Conservation (phyloP, 2,113 vertebrate genomes). For the Myiozetetes cayanensis region DNA sequence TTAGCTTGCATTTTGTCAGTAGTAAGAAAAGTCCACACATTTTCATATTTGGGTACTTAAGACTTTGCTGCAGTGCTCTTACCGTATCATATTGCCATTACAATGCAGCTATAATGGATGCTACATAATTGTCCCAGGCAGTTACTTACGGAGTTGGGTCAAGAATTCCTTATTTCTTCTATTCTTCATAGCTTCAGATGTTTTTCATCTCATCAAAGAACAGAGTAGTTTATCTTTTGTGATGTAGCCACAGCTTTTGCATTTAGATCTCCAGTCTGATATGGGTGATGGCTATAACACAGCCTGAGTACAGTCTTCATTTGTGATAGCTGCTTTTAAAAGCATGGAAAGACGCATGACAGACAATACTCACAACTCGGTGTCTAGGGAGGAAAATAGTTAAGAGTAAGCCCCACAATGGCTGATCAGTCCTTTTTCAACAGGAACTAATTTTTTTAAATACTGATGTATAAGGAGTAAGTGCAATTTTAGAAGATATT, state of each 20-base stretch:
- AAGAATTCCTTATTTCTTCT: not conserved
- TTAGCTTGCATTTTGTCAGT: not conserved
- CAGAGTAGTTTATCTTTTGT: not conserved
- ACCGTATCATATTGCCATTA: not conserved
- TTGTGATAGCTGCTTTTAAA: not conserved
- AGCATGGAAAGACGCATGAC: not conserved
- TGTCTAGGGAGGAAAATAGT: not conserved
- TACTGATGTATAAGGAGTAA: not conserved
- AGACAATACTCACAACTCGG: fast-evolving
- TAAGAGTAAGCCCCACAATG: not conserved
- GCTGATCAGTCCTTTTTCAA: not conserved
- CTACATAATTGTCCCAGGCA: not conserved
- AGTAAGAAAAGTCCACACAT: not conserved
- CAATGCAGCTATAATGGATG: not conserved
- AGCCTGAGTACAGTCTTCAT: not conserved
- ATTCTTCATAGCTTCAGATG: not conserved
- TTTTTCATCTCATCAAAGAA: not conserved
- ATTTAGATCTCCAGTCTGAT: not conserved
- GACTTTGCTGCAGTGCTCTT: not conserved
- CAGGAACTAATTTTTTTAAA: not conserved
- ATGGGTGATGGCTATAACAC: not conserved
- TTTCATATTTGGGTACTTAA: not conserved
- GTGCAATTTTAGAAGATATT: not conserved
- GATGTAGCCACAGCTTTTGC: not conserved
- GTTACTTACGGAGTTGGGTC: not conserved